Base-by-base conservation (phyloP, 2,888 invertebrate species). In the Clepsis dumicolana region DNA sequence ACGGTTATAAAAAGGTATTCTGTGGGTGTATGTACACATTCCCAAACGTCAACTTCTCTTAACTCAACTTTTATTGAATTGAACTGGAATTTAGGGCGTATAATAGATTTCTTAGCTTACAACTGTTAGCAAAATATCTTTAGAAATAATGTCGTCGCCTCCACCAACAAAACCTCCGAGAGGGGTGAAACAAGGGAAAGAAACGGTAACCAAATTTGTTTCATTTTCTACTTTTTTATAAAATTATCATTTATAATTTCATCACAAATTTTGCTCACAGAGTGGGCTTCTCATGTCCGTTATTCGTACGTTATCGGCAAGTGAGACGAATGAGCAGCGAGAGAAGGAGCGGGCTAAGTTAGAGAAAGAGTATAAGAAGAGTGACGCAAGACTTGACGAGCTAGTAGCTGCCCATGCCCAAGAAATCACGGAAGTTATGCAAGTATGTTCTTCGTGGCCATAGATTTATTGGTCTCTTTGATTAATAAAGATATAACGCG, bases 291-390 rank as follows among this genome's bases (percentile, higher is more conserved):
- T 99, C 76, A 99, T 99, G 96, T 98, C 98, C 68, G 98, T 99
- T 56, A 98, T 99, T 75, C 96, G 98, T 74, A 98, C 98, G 0
- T 91, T 99, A 70, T 98, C 98, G 27, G 97, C 98, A 8, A 98
- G 98, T 92, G 98, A 98, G 87, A 98, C 98, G 4, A 97, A 97
- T 84, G 98, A 98, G 83, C 98, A 99, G 83, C 92, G 98, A 61
- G 97, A 99, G 83, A 96, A 97, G 80, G 99, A 99, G 89, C 98
- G 98, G 81, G 96, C 97, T 0, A 98, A 98, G 83, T 94, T 99
- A 60, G 99, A 99, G 88, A 97, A 97, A 76, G 98, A 98, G 82
- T 99, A 97, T 84, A 97, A 97, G 84, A 96, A 97, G 78, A 98
- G 98, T 86, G 99, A 99, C 91, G 96, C 96, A 70, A 95, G 95